These are phyloP conservation scores for Caenorhabditis sp. DNA, from an alignment of 2,888 invertebrate genomes.

Conservation along the genomic window DNA sequence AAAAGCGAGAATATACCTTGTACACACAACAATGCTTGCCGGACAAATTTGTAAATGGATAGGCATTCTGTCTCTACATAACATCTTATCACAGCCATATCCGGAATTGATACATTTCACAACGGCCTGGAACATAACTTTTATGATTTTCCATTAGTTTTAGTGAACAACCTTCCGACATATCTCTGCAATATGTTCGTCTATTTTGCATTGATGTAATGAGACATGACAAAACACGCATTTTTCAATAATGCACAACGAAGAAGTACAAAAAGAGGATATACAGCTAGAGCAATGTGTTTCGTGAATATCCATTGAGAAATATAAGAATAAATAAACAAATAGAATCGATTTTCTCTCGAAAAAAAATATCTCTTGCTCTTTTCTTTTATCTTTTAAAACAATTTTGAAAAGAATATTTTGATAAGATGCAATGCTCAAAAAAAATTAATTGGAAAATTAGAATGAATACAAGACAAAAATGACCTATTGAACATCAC, in stretches of 20 bases:
- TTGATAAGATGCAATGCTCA: too few species aligned
- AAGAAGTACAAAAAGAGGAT: not conserved
- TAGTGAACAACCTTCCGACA: slow-evolving; percentile 23
- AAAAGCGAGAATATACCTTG: slow-evolving; percentile 18
- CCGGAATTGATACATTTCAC: slow-evolving; percentile 25
- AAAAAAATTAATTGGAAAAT: too few species aligned
- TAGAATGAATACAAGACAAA: too few species aligned
- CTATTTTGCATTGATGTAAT: slow-evolving; percentile 33
- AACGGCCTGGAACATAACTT: slow-evolving; percentile 21
- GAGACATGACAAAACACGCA: slow-evolving; percentile 17
- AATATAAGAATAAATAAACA: not conserved
- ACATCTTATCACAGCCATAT: slow-evolving; percentile 30
- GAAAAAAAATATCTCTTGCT: not conserved
- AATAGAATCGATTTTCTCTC: not conserved
- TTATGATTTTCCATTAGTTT: not conserved
- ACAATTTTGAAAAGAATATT: too few species aligned
- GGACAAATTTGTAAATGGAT: slow-evolving; percentile 33
- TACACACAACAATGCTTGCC: slow-evolving; percentile 49
- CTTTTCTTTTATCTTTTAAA: not conserved
- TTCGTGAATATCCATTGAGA: not conserved
- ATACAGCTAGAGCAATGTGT: not conserved
- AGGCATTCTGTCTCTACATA: slow-evolving; percentile 27
- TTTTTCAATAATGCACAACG: slow-evolving; percentile 11
- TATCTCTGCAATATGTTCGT: slow-evolving; percentile 30
- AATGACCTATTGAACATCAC: too few species aligned